Base-by-base conservation (phyloP, 2,888 invertebrate genomes). In the Tetragnatha montana region DNA sequence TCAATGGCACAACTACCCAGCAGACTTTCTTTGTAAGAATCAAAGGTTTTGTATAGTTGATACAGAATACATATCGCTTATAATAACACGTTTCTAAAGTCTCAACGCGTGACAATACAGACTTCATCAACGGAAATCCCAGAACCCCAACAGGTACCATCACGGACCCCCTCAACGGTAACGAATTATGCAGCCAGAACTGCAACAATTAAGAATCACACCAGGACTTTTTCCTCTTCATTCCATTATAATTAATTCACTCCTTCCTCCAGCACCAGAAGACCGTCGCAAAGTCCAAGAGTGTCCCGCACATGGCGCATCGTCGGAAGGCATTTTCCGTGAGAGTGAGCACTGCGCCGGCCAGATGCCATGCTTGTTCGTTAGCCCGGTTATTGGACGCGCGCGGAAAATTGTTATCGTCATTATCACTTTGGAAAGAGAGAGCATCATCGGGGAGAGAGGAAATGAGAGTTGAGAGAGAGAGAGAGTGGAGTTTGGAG, bases 281-380 rank as follows among this genome's bases (percentile, higher is more conserved):
- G 68, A 80, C 69, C 14, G 35, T 8, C 12, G 60, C 60, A 10
- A 60, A 17, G 60, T 6, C n/a, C 10, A 17, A 8, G 69, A 68
- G 78, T 84, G 19, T 84, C 78, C 69, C 70, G 17, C 78, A 84
- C 84, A 84, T 78, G 75, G 84, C 49, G 8, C 3, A 22, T 22
- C 49, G 76, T 78, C 78, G 85, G 76, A 85, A 71, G 51, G 21
- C 71, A 50, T 78, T 85, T 85, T 85, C 85, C 85, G 19, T 49
- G n/a, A 79, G 70, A 78, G 50, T 69, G 78, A 70, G 22, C 85
- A 70, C 70, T 35, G 47, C 78, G 47, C 84, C 70, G 21, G 8
- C 84, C 84, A 76, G 17, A 85, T 85, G 85, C 22, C 71, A 78
- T 71, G 50, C 79, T 85, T 78, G 47, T 8, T 60, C 74, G 3